Conservation (phyloP, 92 coral and sea anemone genomes). For the Palythoa heliodiscus region DNA sequence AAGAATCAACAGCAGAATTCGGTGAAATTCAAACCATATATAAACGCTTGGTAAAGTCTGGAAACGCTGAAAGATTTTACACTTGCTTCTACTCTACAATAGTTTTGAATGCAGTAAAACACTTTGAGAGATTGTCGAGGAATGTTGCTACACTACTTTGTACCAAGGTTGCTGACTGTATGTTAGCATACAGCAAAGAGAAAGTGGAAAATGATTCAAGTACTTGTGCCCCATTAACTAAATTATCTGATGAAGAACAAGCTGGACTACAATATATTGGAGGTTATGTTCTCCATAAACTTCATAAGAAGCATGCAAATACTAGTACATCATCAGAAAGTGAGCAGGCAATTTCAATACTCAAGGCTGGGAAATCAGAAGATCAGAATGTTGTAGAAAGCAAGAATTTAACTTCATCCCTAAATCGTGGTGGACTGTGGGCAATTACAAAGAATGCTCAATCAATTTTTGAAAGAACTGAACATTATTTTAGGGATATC, state of each 20-base stretch:
- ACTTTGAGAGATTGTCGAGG: constrained; percentile 31
- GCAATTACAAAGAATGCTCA: constrained; percentile 40
- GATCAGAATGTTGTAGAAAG: constrained; percentile 22
- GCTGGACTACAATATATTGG: constrained; percentile 62
- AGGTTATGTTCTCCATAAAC: constrained; percentile 34
- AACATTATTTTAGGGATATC: constrained; percentile 47
- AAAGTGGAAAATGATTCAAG: constrained; percentile 3
- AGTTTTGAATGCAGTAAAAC: constrained; percentile 35
- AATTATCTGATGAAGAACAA: constrained; percentile 47
- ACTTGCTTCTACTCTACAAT: constrained; percentile 43
- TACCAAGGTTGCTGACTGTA: constrained; percentile 59
- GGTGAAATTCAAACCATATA: constrained; percentile 33
- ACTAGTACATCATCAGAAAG: constrained; percentile 17
- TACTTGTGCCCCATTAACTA: background rate
- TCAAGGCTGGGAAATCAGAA: constrained; percentile 46
- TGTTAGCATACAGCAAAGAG: constrained; percentile 54
- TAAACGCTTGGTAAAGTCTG: constrained; percentile 51
- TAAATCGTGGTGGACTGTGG: constrained; percentile 61
- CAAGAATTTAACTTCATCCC: constrained; percentile 46
- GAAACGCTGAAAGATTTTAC: constrained; percentile 58
- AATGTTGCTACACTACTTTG: constrained; percentile 46
- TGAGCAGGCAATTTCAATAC: constrained; percentile 45
- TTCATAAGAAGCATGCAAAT: constrained; percentile 45
- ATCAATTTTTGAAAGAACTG: constrained; percentile 51
- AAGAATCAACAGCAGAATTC: constrained; percentile 30